Percentiles rank a stretch among this genome's conserved stretches.
These are phyloP conservation scores for Onychorhynchus coronatus DNA, from an alignment of 2,113 vertebrate genomes.

Conservation along the genomic window DNA sequence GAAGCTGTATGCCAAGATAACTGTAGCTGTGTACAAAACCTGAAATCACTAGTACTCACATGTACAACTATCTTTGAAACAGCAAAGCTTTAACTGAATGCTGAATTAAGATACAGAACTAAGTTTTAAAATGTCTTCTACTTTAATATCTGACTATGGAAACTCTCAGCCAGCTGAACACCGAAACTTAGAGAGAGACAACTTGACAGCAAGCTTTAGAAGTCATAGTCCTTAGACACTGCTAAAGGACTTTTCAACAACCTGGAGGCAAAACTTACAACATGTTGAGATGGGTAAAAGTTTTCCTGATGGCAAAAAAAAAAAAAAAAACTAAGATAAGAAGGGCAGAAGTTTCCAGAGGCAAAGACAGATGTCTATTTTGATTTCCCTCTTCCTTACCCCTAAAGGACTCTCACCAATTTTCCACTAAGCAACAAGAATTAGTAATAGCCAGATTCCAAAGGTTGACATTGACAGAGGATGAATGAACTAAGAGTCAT, in stretches of 20 bases:
- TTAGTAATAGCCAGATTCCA: neutral
- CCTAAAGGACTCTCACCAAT: neutral
- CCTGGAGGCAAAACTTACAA: neutral
- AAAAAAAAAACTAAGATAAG: neutral
- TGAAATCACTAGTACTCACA: neutral
- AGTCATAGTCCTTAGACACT: neutral
- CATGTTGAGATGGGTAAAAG: neutral
- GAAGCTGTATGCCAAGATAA: neutral
- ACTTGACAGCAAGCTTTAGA: neutral
- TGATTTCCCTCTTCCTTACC: neutral
- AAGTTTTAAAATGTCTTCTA: neutral
- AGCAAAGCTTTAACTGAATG: neutral
- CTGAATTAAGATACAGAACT: neutral
- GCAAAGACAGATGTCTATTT: slow-evolving; percentile 6
- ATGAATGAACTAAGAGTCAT: neutral
- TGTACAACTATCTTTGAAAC: neutral
- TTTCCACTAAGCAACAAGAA: neutral
- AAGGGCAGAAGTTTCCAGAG: slow-evolving; percentile 7
- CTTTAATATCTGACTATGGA: neutral
- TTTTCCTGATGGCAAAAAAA: neutral
- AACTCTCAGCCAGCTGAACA: neutral
- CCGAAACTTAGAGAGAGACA: neutral
- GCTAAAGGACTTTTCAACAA: neutral
- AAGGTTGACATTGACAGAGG: neutral
- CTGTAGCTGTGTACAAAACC: neutral